phyloP scores from a whole-genome alignment of 64 coral and sea anemone genomes.

The Montipora capricornis region DNA sequence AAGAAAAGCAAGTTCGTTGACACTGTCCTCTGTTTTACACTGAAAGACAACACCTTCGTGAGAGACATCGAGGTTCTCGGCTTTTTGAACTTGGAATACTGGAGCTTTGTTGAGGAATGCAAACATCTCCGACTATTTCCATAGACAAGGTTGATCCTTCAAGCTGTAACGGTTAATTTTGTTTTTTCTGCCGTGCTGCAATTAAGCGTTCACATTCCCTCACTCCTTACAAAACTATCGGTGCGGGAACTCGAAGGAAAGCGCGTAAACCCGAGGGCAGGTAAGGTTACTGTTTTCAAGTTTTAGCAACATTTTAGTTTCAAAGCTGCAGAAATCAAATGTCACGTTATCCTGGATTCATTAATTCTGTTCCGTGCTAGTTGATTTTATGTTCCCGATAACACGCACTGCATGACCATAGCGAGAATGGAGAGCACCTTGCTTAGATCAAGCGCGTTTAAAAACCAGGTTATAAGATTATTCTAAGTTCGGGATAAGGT shows the following conservation, averaged over 20 bases:
- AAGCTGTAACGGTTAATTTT: not conserved
- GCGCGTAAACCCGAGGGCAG: too few relatives aligned
- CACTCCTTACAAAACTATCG: not conserved
- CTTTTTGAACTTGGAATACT: not conserved
- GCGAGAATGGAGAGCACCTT: not conserved
- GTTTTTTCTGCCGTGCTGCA: not conserved
- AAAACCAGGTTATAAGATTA: too few relatives aligned
- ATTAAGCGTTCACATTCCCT: not conserved
- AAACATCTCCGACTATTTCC: not conserved
- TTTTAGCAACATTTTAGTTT: too few relatives aligned
- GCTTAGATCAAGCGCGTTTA: constrained; percentile 2
- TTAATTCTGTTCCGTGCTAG: not conserved
- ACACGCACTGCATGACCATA: not conserved
- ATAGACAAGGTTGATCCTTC: not conserved
- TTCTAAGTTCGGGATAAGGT: too few relatives aligned
- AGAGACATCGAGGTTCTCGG: not conserved
- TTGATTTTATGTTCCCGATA: constrained; percentile 1
- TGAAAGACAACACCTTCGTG: not conserved
- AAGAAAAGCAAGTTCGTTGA: not conserved
- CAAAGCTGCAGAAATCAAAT: too few relatives aligned
- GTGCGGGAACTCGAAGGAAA: not conserved
- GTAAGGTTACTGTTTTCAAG: too few relatives aligned
- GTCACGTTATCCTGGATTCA: too few relatives aligned
- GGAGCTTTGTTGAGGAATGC: not conserved
- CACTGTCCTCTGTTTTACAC: not conserved